Evolutionary conservation across 2,797 vertebrate species (phyloP), one percentile per base, ranked within the genome.

Genomic region (Ibycter americanus): DNA sequence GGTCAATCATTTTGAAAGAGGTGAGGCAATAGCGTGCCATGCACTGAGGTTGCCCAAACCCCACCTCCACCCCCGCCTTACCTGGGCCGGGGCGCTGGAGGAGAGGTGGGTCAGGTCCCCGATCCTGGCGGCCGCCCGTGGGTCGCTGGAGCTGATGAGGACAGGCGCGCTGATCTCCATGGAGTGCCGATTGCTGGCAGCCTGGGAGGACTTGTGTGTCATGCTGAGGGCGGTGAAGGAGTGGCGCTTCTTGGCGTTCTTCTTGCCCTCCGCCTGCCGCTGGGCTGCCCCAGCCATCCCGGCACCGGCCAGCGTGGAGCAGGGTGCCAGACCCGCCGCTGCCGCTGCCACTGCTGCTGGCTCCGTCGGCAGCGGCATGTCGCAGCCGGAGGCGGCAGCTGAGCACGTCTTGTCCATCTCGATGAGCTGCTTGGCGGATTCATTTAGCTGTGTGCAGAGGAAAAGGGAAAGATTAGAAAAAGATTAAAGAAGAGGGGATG

Each of bases 141-240:
- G 99, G 95, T 99, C 99, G 0, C 99, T 99, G 90, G 99, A 99
- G 97, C 99, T 99, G 98, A 99, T 99, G 95, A 99, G 98, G 44
- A 99, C 99, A 0, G 99, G 99, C 15, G 99, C 99, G 0, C 99
- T 99, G 97, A 99, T 99, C 98, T 99, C 99, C 99, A 99, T 99
- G 95, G 99, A 99, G 97, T 99, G 99, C 87, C 99, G 98, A 98
- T 99, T 99, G 98, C 99, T 99, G 90, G 99, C 83, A 0, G 98
- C 98, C 95, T 99, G 99, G 10, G 99, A 99, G 11, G 99, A 98
- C 90, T 99, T 99, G 98, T 99, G 99, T 1, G 99, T 99, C 98
- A 99, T 99, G n/a, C 99, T 99, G 96, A 99, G 98, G 1, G 99
- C 99, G 0, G 99, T 99, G 97, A 99, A 99, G 59, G 99, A 99